Evolutionary conservation across 2,113 vertebrate genomes (phyloP).

Genomic region (Lonchura striata): DNA sequence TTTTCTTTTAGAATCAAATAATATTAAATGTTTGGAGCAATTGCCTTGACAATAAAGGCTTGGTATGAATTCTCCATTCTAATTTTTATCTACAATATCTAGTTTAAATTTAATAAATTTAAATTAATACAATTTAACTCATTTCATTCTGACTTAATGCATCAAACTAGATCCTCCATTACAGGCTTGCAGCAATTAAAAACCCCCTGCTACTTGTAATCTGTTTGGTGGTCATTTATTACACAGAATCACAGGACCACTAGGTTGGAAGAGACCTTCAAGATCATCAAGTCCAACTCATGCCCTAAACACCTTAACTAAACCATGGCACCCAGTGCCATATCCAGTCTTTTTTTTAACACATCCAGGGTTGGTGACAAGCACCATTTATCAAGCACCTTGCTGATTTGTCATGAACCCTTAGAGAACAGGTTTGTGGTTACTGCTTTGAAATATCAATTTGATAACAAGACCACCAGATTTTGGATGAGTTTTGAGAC

Average conservation of each 20-base stretch:
- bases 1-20: neutral
- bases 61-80: neutral
- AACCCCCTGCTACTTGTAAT: neutral
- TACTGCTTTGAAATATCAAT: neutral
- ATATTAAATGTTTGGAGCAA: neutral
- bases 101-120: neutral
- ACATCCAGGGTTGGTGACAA: too few relatives aligned
- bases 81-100: neutral
- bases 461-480: neutral
- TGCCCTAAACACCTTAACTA: too few relatives aligned
- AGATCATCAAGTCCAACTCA: too few relatives aligned
- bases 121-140: neutral
- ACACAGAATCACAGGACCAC: neutral
- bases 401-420: neutral
- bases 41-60: neutral
- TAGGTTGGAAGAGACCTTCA: too few relatives aligned
- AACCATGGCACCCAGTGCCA: too few relatives aligned
- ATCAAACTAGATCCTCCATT: neutral
- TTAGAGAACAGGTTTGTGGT: neutral
- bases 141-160: neutral
- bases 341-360: too few relatives aligned
- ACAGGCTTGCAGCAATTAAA: neutral
- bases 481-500: neutral
- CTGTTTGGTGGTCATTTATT: neutral
- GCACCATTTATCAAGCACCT: neutral